These are phyloP conservation scores for Arothron firmamentum DNA, from an alignment of 2,113 vertebrate genomes.

Conservation along the genomic window DNA sequence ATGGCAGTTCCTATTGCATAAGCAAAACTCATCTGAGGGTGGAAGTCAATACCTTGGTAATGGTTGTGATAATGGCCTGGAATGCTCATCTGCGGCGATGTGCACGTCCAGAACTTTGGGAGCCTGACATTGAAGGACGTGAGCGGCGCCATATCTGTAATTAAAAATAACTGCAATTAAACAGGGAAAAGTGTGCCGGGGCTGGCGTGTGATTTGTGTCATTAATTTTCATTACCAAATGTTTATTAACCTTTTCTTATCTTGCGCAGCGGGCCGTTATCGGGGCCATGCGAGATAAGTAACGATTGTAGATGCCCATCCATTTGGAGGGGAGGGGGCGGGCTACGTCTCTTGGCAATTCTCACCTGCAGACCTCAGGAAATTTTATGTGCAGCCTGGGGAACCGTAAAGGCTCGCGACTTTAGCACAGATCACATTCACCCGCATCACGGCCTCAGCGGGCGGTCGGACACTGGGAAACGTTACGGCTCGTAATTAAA, in stretches of 20 bases:
- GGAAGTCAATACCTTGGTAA: constrained; percentile 69
- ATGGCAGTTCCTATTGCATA: constrained; percentile 67
- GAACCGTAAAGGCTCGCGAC: constrained; percentile 68
- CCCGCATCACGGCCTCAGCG: constrained; percentile 62
- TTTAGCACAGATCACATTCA: constrained; percentile 63
- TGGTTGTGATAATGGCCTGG: constrained; percentile 62
- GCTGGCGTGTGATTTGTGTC: constrained; percentile 64
- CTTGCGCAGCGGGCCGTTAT: constrained; percentile 32
- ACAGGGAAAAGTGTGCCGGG: constrained; percentile 63
- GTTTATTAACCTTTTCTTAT: constrained; percentile 70
- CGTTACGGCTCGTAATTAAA: constrained; percentile 78
- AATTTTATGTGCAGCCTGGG: constrained; percentile 53
- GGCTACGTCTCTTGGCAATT: constrained; percentile 19
- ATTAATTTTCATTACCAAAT: constrained; percentile 69
- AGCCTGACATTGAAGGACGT: constrained; percentile 65
- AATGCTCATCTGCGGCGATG: constrained; percentile 55
- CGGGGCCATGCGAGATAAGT: constrained; percentile 9
- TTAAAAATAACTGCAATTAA: constrained; percentile 64
- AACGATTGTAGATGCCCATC: constrained; percentile 7
- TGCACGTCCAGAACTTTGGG: constrained; percentile 45
- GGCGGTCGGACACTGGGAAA: constrained; percentile 69
- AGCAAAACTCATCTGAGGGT: constrained; percentile 67
- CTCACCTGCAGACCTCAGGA: constrained; percentile 44
- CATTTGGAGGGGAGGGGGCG: constrained; percentile 9
- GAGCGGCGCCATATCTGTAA: constrained; percentile 56